Base-by-base conservation (phyloP, 1,140 invertebrate genomes). In the Bombyx mandarina region DNA sequence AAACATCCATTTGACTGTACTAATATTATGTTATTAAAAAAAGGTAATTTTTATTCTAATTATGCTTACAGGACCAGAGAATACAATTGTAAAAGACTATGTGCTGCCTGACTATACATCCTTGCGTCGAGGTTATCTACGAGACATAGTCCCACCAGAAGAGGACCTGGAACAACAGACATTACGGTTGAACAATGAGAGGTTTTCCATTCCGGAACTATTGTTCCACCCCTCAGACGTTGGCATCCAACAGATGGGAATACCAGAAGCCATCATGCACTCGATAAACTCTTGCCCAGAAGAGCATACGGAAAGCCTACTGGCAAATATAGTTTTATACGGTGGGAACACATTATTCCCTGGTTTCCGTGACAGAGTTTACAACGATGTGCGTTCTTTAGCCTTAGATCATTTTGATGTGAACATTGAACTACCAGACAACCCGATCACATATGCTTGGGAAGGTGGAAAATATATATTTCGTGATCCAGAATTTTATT, bases 181-280 rank as follows among this genome's bases (percentile, higher is more conserved):
- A 52, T 89, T 99, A 43, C 82, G 94, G 45, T 88, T 99, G 69
- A 97, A 96, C 76, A 99, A 98, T 77, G 97, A 98, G 82, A 85
- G 96, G 54, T 99, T 99, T 84, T 89, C 94, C 0, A 93, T 99
- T 50, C 98, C 99, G 0, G 98, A 99, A 89, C 88, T 99, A 18
- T 86, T 99, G 7, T 99, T 99, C 81, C 91, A 95, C 79, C 98
- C 99, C 0, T 96, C 95, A 49, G 97, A 99, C 89, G 93, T 99
- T 56, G 97, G 97, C 3, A 95, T 99, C 53, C 90, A 93, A 51
- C 95, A 98, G 87, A 97, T 98, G 92, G 99, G 98, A 6, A 94
- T 99, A 63, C 89, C 94, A 1, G 98, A 99, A 89, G 93, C 95
- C 9, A 93, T 99, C 50, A 91, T 94, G 44, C 89, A 95, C 69